Conservation (phyloP, 2,888 invertebrate species). For the Phlogophora meticulosa region DNA sequence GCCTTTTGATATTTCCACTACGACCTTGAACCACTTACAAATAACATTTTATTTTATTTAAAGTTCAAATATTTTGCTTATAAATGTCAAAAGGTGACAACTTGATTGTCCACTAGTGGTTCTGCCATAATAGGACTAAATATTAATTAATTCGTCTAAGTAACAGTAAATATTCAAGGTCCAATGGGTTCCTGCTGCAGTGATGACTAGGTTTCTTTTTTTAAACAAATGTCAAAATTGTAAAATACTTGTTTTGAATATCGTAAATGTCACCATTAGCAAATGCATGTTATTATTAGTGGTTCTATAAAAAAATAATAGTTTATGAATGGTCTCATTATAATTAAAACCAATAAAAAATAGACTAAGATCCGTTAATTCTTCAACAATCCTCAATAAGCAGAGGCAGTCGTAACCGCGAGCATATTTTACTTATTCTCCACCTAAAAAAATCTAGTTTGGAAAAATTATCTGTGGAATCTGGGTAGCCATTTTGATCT, state of each 20-base stretch:
- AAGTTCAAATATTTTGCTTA: slow-evolving; percentile 29
- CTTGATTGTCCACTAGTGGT: slow-evolving; percentile 2
- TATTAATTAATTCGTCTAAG: slow-evolving; percentile 12
- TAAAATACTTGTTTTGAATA: slow-evolving; percentile 8
- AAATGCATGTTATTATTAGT: not conserved
- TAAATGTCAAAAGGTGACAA: slow-evolving; percentile 40
- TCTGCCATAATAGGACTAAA: slow-evolving; percentile 6
- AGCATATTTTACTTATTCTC: too few species aligned
- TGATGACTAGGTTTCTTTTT: not conserved
- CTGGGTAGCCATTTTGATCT: too few species aligned
- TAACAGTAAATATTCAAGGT: slow-evolving; percentile 46
- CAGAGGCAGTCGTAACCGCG: too few species aligned
- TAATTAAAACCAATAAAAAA: too few species aligned
- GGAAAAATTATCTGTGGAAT: too few species aligned
- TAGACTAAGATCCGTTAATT: too few species aligned
- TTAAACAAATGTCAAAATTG: slow-evolving; percentile 14
- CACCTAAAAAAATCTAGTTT: too few species aligned
- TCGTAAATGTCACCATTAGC: slow-evolving; percentile 5
- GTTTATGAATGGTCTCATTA: not conserved
- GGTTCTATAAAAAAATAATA: slow-evolving; percentile 1
- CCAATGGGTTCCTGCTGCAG: not conserved
- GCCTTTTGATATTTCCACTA: slow-evolving; percentile 5
- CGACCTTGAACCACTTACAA: slow-evolving; percentile 29
- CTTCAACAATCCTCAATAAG: too few species aligned
- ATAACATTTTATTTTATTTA: slow-evolving; percentile 23